Evolutionary conservation across 2,888 invertebrate genomes (phyloP), one percentile per base, ranked within the genome.

Genomic region (Noctua pronuba): DNA sequence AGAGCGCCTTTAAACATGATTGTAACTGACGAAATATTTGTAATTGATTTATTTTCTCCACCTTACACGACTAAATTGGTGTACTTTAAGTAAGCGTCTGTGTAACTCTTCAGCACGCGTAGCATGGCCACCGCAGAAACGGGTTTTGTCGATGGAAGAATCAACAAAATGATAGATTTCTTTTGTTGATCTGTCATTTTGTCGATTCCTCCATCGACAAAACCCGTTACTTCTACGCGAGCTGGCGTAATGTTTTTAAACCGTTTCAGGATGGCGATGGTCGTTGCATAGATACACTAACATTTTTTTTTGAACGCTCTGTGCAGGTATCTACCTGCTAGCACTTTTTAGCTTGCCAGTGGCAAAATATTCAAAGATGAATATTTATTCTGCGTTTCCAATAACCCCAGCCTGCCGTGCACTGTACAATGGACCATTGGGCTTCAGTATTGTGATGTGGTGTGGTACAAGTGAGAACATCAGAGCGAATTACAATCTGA

Each of bases 361-460:
- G 83, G 67, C 5, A 76, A 85, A 82, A 76, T 73, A 55, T 74
- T 89, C 86, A 86, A 90, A 93, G 90, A 92, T 92, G 90, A 91
- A 92, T 92, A 93, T 94, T 93, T 93, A 92, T 92, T 87, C 82
- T 86, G 88, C 88, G 90, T 87, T 91, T 90, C 89, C 91, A 92
- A 94, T 93, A 93, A 92, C 90, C 90, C 88, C 49, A 46, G 73
- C 69, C 79, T 75, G 68, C 83, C 83, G 80, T 86, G 82, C 79
- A 82, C 77, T 77, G 83, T 86, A 90, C 92, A 92, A 91, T 91
- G 90, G 92, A 87, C 91, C 88, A 88, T 92, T 90, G 89, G 88
- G 89, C 88, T 84, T 86, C 77, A 81, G 70, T 75, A 74, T 77
- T 65, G 75, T 71, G 44, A 64, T 69, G 62, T n/a, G 21, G 79